phyloP scores from a whole-genome alignment of 2,113 vertebrate genomes.

The Tylochromis polylepis region DNA sequence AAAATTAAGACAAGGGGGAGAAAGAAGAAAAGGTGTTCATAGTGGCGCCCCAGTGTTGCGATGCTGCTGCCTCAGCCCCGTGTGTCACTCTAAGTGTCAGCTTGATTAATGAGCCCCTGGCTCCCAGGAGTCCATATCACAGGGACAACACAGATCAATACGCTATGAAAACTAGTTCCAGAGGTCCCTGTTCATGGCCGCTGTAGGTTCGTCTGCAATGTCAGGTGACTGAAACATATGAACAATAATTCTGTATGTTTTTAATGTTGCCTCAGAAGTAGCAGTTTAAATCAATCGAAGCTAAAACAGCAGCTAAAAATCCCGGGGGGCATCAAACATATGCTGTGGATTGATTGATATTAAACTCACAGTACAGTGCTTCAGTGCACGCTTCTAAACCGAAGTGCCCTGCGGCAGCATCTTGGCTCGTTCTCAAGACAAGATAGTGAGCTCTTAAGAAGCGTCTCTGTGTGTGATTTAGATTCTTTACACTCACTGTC shows the following conservation, averaged over 20 bases:
- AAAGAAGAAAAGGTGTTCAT: conserved; percentile 16
- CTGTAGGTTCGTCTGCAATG: not conserved
- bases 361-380: not conserved
- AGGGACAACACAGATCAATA: conserved; percentile 48
- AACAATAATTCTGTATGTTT: not conserved
- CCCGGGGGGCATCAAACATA: not conserved
- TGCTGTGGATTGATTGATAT: not conserved
- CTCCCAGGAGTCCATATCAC: conserved; percentile 7
- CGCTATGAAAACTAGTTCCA: not conserved
- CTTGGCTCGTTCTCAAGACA: not conserved
- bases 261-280: not conserved
- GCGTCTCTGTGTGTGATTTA: not conserved
- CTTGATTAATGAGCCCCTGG: conserved; percentile 53
- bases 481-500: not conserved
- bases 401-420: not conserved
- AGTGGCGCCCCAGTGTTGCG: not conserved
- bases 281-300: not conserved
- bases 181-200: not conserved
- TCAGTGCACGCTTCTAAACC: not conserved
- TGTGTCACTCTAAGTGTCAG: conserved; percentile 36
- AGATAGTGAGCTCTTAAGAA: not conserved
- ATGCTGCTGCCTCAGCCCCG: conserved; percentile 33
- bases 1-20: not conserved
- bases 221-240: conserved; percentile 14
- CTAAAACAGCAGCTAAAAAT: not conserved